Conservation (phyloP, 2,888 invertebrate genomes). For the Eristalinus aeneus region DNA sequence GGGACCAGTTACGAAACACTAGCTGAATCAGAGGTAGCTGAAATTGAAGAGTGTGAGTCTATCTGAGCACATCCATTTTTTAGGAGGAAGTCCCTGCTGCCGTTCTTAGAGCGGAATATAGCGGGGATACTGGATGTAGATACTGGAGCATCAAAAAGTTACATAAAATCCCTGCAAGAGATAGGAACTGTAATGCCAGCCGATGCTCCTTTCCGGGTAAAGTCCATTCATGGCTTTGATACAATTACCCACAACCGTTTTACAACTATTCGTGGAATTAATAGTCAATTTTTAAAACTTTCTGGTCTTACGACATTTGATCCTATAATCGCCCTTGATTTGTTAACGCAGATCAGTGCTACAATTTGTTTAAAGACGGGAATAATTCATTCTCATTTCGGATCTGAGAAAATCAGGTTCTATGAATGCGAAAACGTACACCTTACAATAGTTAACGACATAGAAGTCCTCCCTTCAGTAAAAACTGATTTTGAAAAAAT, state of each 20-base stretch:
- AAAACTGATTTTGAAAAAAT: slow-evolving; percentile 36
- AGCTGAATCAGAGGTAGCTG: too few species aligned
- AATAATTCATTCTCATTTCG: slow-evolving; percentile 33
- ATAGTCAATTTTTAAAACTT: slow-evolving; percentile 56
- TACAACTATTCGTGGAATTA: slow-evolving; percentile 47
- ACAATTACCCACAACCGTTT: slow-evolving; percentile 55
- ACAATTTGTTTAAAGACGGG: slow-evolving; percentile 51
- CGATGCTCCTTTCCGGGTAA: slow-evolving; percentile 37
- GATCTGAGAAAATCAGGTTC: slow-evolving; percentile 55
- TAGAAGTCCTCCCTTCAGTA: slow-evolving; percentile 16
- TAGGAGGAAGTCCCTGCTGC: slow-evolving; percentile 49
- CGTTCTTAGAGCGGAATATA: slow-evolving; percentile 44
- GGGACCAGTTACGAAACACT: not conserved
- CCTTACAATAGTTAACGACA: slow-evolving; percentile 55
- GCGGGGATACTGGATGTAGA: slow-evolving; percentile 52
- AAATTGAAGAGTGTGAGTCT: slow-evolving; percentile 17
- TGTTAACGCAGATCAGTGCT: too few species aligned
- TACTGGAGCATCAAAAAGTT: slow-evolving; percentile 66
- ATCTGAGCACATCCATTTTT: slow-evolving; percentile 49
- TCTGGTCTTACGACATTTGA: too few species aligned
- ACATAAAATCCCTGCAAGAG: slow-evolving; percentile 42
- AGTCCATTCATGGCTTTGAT: slow-evolving; percentile 57
- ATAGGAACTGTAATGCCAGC: slow-evolving; percentile 34
- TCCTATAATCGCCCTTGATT: too few species aligned
- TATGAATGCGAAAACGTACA: slow-evolving; percentile 60